These are phyloP conservation scores for Macaria notata DNA, from an alignment of 2,888 invertebrate genomes.

Conservation along the genomic window DNA sequence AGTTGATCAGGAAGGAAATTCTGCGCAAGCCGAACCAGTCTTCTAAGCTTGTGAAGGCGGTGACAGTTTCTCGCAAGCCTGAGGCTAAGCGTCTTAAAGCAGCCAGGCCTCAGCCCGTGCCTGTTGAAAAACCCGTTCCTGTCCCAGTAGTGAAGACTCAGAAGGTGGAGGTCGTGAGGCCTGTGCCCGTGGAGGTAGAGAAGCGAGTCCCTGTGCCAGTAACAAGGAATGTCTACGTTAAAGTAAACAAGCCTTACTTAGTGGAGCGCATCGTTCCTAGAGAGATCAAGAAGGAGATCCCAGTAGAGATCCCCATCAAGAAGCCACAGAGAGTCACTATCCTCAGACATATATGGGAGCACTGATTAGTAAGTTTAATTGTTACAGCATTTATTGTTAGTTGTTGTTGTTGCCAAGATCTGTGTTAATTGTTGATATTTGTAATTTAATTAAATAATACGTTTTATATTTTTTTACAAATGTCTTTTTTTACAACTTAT, in stretches of 20 bases:
- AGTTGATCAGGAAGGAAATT: constrained; percentile 44
- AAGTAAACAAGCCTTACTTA: constrained; percentile 47
- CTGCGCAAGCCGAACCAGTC: constrained; percentile 39
- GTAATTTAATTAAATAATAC: constrained; percentile 25
- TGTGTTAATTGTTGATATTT: constrained; percentile 32
- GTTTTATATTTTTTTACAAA: constrained; percentile 13
- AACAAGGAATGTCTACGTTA: constrained; percentile 43
- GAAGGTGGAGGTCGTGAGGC: constrained; percentile 37
- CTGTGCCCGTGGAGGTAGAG: constrained; percentile 27
- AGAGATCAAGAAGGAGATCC: constrained; percentile 43
- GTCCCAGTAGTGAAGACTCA: constrained; percentile 42
- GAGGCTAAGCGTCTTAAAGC: constrained; percentile 11
- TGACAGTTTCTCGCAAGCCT: constrained; percentile 20
- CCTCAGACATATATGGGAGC: constrained; percentile 56
- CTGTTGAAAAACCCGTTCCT: constrained; percentile 45
- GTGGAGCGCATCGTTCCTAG: constrained; percentile 43
- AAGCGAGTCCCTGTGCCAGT: constrained; percentile 35
- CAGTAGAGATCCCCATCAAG: constrained; percentile 38
- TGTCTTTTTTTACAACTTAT: neutral
- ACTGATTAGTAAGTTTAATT: constrained; percentile 40
- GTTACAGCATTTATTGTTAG: constrained; percentile 34
- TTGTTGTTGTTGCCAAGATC: constrained; percentile 27
- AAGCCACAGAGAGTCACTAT: constrained; percentile 48
- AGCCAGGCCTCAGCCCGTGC: constrained; percentile 30
- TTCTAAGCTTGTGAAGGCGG: constrained; percentile 40